Base-by-base conservation (phyloP, 2,888 invertebrate genomes). In the Matsumyia berberina region DNA sequence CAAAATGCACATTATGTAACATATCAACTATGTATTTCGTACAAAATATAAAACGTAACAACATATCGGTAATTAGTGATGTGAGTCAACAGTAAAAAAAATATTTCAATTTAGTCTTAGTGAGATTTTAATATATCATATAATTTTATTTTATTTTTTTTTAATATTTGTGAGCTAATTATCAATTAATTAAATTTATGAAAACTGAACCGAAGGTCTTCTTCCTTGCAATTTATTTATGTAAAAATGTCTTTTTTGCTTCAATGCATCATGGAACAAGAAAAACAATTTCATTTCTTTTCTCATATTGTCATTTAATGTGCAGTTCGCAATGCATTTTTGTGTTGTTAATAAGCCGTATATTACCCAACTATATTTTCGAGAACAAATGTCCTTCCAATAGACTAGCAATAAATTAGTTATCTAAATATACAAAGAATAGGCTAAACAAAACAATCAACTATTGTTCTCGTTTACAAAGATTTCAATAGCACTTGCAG, bases 401-500 rank as follows among this genome's bases (percentile, higher is more conserved):
- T 46, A 79, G 85, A 85, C 80, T 85, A 85, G 80, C 46, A 85
- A 70, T 80, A 76, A 70, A 69, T 79, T 74, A 80, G 67, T 51
- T 83, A 72, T 85, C 74, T 74, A 69, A 58, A 64, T 79, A 69
- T 49, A 42, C 1, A 57, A 58, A 49, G 24, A 51, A 53, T 57
- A 58, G 8, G 35, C 12, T 70, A 74, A 53, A 29, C 15, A 57
- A 44, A 44, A 81, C 86, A 87, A 87, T 73, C 88, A 89, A 88
- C 89, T 90, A 86, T 87, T 89, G 87, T 86, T 88, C 73, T 88
- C 88, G 29, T 86, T 87, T 35, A 89, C 76, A 77, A 87, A 87
- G 51, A 88, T 87, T 86, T 87, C 86, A 72, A 88, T 83, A 62
- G 87, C 60, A 73, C 74, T 85, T 44, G 44, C 42, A 73, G 76